Evolutionary conservation across 2,888 invertebrate genomes (phyloP).

Genomic region (Lycaena phlaeas): DNA sequence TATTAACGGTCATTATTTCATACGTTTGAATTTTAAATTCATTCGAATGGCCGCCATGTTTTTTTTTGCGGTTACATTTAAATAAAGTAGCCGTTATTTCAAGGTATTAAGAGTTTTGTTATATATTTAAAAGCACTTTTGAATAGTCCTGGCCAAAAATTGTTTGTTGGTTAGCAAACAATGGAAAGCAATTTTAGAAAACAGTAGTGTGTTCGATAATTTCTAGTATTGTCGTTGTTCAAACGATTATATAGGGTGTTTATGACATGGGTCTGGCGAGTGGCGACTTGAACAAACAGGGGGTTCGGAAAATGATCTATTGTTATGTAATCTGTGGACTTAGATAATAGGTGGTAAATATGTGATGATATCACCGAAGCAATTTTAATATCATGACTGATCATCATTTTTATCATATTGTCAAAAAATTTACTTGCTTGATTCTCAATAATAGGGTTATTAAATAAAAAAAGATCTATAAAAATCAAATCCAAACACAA

Average conservation of each 20-base stretch:
- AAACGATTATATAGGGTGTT: slow-evolving; percentile 30
- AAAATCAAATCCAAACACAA: too few species aligned
- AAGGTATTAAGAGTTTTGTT: slow-evolving; percentile 13
- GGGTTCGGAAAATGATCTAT: slow-evolving; percentile 11
- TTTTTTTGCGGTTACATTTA: neutral
- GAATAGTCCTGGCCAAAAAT: slow-evolving; percentile 27
- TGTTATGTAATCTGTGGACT: slow-evolving; percentile 12
- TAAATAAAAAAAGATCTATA: too few species aligned
- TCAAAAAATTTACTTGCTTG: too few species aligned
- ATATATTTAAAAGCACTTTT: slow-evolving; percentile 13
- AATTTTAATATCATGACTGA: too few species aligned
- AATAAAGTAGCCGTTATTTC: slow-evolving; percentile 13
- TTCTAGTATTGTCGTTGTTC: slow-evolving; percentile 41
- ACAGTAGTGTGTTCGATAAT: slow-evolving; percentile 29
- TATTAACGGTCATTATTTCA: slow-evolving; percentile 50
- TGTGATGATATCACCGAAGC: too few species aligned
- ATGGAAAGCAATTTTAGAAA: slow-evolving; percentile 29
- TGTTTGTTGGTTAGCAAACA: slow-evolving; percentile 32
- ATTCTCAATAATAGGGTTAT: too few species aligned
- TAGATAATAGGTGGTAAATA: slow-evolving; percentile 16
- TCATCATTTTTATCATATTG: too few species aligned
- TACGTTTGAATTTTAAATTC: slow-evolving; percentile 53
- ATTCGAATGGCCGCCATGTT: slow-evolving; percentile 18
- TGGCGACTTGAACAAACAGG: slow-evolving; percentile 17
- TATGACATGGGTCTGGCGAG: slow-evolving; percentile 21